phyloP scores from a whole-genome alignment of 2,113 vertebrate genomes.

The Anolis sagrei region DNA sequence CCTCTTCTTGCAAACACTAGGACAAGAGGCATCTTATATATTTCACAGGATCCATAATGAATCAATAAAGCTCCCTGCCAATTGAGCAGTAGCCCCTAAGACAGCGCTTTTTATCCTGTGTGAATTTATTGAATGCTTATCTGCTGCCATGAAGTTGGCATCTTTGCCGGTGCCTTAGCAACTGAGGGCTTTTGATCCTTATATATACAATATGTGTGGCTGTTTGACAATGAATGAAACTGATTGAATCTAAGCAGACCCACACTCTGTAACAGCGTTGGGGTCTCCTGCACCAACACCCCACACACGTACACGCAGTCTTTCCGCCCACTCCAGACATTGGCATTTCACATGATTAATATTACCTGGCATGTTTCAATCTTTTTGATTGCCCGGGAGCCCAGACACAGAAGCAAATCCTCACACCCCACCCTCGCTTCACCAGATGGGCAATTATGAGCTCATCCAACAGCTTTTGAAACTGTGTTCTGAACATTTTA shows the following conservation, averaged over 20 bases:
- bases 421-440: conserved; percentile 48
- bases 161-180: conserved; percentile 25
- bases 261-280: background rate
- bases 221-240: conserved; percentile 12
- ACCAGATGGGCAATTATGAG: conserved; percentile 60
- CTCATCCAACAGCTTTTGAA: conserved; percentile 47
- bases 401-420: conserved; percentile 39
- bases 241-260: rapidly evolving
- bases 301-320: no score
- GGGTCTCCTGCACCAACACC: background rate
- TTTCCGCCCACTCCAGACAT: background rate
- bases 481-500: conserved; percentile 4
- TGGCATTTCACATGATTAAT: conserved; percentile 64
- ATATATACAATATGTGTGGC: conserved; percentile 51
- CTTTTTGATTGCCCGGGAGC: conserved; percentile 37
- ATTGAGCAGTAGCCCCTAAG: rapidly evolving
- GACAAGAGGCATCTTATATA: background rate
- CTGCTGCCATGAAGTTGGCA: background rate
- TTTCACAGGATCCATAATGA: background rate
- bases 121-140: background rate
- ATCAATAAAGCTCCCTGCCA: background rate
- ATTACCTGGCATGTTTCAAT: conserved; percentile 61
- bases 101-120: background rate
- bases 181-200: conserved; percentile 56
- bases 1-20: background rate